Evolutionary conservation across 2,797 vertebrate species (phyloP).

Genomic region (Falco peregrinus): DNA sequence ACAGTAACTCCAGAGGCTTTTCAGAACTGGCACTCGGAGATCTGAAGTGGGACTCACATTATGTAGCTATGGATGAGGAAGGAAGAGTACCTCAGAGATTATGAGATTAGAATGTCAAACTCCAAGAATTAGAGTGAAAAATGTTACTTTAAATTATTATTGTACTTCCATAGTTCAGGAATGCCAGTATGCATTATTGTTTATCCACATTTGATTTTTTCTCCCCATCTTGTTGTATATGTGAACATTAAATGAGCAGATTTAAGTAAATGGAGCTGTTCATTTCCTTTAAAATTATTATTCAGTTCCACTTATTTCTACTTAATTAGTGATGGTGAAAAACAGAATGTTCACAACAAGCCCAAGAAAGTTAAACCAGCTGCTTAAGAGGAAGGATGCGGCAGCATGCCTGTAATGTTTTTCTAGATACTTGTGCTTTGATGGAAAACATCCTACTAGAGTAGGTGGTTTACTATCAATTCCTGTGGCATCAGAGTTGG

Average conservation of each 20-base stretch:
- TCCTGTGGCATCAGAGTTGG: neutral
- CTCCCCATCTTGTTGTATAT: neutral
- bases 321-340: neutral
- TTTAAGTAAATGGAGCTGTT: neutral
- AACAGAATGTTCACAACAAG: neutral
- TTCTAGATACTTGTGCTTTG: neutral
- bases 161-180: neutral
- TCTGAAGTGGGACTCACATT: neutral
- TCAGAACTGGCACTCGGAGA: neutral
- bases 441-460: neutral
- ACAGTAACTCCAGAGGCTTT: neutral
- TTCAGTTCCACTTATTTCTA: neutral
- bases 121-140: neutral
- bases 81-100: neutral
- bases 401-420: neutral
- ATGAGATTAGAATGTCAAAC: neutral
- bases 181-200: neutral
- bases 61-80: neutral
- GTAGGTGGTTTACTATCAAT: neutral
- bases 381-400: neutral
- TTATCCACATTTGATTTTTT: neutral
- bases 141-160: neutral
- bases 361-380: neutral
- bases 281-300: neutral
- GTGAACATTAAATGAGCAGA: neutral